Evolutionary conservation across 2,888 invertebrate genomes (phyloP).

Genomic region (Stenichneumon culpator): DNA sequence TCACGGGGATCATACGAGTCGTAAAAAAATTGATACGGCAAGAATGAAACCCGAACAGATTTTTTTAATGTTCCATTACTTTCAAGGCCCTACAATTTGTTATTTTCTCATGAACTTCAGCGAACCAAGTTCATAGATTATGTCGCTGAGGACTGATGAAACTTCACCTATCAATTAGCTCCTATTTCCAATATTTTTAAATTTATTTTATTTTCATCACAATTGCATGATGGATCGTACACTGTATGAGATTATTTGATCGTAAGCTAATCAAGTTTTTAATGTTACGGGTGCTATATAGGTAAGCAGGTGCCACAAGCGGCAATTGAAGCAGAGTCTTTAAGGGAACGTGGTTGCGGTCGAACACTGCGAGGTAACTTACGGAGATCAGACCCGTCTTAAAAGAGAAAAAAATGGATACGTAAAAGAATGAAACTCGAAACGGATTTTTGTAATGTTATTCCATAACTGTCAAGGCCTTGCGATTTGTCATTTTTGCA

Average conservation of each 20-base stretch:
- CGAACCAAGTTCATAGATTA: neutral
- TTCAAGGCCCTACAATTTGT: neutral
- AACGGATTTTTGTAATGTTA: neutral
- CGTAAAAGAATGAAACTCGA: neutral
- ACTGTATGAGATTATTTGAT: neutral
- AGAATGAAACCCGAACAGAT: neutral
- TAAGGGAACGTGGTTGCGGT: constrained; percentile 53
- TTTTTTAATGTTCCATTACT: neutral
- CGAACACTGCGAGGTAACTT: constrained; percentile 11
- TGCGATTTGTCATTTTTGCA: neutral
- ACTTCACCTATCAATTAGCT: neutral
- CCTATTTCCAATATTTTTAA: neutral
- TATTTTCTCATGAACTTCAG: neutral
- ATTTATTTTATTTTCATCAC: neutral
- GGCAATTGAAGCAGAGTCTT: constrained; percentile 60
- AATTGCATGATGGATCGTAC: neutral
- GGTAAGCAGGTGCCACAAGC: constrained; percentile 48
- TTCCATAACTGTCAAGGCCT: neutral
- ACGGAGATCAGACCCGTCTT: constrained; percentile 16
- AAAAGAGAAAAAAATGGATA: constrained; percentile 20
- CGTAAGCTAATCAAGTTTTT: neutral
- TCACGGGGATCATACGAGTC: constrained; percentile 11
- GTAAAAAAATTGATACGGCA: constrained; percentile 26
- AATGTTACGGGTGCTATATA: neutral
- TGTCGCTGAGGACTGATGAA: neutral